Evolutionary conservation across 2,113 vertebrate genomes (phyloP).

Genomic region (Heptranchias perlo): DNA sequence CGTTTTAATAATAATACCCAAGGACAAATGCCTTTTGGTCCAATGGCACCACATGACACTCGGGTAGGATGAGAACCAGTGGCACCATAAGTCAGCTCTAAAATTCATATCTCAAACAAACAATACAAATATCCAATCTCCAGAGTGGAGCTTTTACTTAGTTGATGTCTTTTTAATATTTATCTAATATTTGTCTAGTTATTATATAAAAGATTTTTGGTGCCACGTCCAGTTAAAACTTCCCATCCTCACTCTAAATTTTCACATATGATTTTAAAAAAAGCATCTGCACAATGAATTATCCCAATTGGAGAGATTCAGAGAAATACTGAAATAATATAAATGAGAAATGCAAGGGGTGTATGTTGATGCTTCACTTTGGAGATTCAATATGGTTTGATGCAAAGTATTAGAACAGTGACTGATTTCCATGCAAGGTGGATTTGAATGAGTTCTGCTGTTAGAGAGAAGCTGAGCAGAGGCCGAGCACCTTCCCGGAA

Average conservation of each 20-base stretch:
- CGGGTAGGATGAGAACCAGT: background rate
- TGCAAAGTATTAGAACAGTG: background rate
- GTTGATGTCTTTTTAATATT: background rate
- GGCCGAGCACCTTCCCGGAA: background rate
- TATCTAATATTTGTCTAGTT: background rate
- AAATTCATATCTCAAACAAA: background rate
- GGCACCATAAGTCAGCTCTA: background rate
- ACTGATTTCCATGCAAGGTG: background rate
- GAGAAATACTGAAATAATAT: too few relatives aligned
- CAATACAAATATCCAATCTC: background rate
- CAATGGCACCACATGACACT: background rate
- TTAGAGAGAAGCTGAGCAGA: background rate
- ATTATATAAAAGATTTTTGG: background rate
- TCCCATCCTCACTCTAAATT: conserved; percentile 56
- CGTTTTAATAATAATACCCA: background rate
- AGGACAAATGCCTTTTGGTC: background rate
- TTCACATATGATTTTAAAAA: background rate
- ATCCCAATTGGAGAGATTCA: background rate
- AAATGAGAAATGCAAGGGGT: background rate
- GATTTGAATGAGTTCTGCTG: background rate
- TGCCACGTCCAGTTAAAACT: background rate
- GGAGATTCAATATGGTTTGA: background rate
- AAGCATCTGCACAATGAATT: background rate
- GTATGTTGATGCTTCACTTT: background rate
- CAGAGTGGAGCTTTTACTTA: background rate